phyloP scores from a whole-genome alignment of 2,888 invertebrate species.

The Eristalis arbustorum region DNA sequence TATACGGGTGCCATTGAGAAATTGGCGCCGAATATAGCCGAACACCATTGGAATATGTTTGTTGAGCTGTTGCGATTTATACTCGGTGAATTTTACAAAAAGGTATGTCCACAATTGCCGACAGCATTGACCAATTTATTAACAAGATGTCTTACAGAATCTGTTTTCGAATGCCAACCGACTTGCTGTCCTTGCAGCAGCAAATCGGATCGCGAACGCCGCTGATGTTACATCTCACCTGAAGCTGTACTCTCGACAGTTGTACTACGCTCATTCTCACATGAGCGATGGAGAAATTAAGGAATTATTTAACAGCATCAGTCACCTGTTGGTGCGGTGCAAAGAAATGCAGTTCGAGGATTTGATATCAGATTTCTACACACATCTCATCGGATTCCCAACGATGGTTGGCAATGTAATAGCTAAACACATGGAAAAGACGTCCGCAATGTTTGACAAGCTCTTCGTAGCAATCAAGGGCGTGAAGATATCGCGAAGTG shows the following conservation, averaged over 20 bases:
- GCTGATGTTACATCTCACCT: constrained; percentile 56
- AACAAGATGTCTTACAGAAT: constrained; percentile 11
- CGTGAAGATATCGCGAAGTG: background rate
- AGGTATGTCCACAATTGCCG: constrained; percentile 14
- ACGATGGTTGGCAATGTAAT: constrained; percentile 32
- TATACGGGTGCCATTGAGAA: constrained; percentile 38
- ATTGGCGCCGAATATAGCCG: constrained; percentile 12
- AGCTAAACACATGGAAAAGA: constrained; percentile 20
- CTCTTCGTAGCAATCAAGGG: constrained; percentile 20
- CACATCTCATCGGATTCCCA: constrained; percentile 43
- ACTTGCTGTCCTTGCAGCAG: background rate
- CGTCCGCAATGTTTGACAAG: constrained; percentile 25
- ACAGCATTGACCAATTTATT: background rate
- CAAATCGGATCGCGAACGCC: constrained; percentile 20
- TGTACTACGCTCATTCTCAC: constrained; percentile 30
- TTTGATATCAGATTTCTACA: constrained; percentile 34
- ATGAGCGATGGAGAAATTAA: constrained; percentile 25
- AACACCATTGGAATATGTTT: constrained; percentile 59
- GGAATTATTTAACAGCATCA: constrained; percentile 24
- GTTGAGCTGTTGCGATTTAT: constrained; percentile 51
- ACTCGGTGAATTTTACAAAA: constrained; percentile 45
- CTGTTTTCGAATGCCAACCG: constrained; percentile 6
- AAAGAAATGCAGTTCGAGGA: constrained; percentile 40
- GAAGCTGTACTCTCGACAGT: constrained; percentile 53
- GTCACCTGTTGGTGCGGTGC: constrained; percentile 3